phyloP scores from a whole-genome alignment of 2,797 vertebrate species.

The Cuculus canorus region DNA sequence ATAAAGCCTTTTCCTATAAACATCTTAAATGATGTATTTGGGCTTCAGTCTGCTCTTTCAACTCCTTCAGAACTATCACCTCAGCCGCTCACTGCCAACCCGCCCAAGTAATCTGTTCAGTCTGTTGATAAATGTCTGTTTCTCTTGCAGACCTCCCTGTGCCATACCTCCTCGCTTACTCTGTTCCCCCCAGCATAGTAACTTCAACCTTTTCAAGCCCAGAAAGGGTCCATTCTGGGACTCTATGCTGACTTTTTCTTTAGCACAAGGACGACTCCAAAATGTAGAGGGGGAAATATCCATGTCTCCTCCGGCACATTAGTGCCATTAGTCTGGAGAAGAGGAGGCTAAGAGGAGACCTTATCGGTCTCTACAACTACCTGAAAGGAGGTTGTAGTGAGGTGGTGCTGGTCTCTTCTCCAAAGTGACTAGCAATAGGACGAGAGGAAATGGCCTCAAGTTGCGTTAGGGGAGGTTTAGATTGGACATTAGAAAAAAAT shows the following conservation, averaged over 20 bases:
- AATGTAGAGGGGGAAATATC: background rate
- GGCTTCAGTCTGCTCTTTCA: background rate
- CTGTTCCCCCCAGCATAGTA: background rate
- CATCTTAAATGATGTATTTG: constrained; percentile 4
- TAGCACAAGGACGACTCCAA: background rate
- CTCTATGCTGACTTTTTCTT: background rate
- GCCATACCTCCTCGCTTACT: background rate
- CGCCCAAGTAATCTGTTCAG: background rate
- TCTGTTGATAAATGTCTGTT: background rate
- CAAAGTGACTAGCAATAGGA: no score
- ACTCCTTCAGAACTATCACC: background rate
- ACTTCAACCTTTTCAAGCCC: background rate
- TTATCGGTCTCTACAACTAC: no score
- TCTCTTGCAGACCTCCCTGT: background rate
- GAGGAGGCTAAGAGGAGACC: no score
- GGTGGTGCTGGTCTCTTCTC: no score
- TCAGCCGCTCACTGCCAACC: background rate
- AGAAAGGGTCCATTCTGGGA: background rate
- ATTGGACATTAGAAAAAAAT: no score
- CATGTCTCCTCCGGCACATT: rapidly evolving
- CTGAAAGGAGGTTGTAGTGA: no score
- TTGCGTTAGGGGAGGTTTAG: no score
- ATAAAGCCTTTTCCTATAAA: constrained; percentile 31
- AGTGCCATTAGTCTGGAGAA: no score
- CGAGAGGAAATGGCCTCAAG: no score